Percentiles rank a stretch among this genome's conserved stretches.
Conservation (phyloP, 2,797 vertebrate genomes). For the Otus scops region DNA sequence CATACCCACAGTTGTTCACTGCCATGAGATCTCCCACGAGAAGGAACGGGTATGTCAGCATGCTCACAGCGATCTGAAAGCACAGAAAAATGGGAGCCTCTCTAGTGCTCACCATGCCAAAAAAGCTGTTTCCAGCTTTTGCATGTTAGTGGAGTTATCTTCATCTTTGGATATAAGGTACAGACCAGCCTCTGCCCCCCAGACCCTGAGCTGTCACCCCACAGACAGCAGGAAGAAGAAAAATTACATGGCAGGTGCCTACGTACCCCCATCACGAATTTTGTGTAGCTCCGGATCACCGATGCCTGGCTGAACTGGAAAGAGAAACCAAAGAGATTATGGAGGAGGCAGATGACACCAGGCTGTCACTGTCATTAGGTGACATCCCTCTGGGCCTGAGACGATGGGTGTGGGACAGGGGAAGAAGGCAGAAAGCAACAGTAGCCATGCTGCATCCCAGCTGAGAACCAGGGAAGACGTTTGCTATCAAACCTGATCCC, state of each 20-base stretch:
- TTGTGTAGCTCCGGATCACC: slow-evolving; percentile 87
- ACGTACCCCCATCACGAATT: slow-evolving; percentile 88
- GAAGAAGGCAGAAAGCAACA: background rate
- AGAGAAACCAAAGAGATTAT: background rate
- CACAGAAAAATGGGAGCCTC: background rate
- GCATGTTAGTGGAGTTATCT: background rate
- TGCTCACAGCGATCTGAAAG: slow-evolving; percentile 85
- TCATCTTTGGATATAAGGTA: background rate
- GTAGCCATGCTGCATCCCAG: background rate
- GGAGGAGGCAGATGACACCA: background rate
- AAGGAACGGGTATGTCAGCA: slow-evolving; percentile 87
- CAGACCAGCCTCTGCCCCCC: background rate
- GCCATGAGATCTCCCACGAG: slow-evolving; percentile 88
- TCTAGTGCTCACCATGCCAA: background rate
- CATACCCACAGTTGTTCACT: slow-evolving; percentile 89
- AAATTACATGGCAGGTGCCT: background rate
- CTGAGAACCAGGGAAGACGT: background rate
- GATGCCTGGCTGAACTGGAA: slow-evolving; percentile 87
- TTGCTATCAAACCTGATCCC: background rate
- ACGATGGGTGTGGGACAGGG: accelerated
- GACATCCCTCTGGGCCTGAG: background rate
- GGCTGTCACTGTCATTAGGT: background rate
- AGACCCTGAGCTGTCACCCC: background rate
- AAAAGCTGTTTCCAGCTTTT: background rate
- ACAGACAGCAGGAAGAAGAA: background rate